Conservation (phyloP, 2,888 invertebrate species). For the Erebia palarica region DNA sequence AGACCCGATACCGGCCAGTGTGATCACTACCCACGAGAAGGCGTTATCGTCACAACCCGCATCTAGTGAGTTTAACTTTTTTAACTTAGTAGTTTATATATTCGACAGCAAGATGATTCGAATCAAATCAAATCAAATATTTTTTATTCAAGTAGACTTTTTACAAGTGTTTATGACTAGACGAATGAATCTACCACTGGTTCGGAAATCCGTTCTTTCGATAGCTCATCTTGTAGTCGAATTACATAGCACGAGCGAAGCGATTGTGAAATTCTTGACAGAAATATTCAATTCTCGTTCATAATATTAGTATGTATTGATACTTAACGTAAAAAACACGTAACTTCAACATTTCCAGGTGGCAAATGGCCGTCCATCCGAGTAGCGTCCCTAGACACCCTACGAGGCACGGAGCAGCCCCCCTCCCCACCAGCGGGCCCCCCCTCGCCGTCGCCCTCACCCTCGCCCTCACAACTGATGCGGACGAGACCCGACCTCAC, state of each 20-base stretch:
- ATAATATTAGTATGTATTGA: background rate
- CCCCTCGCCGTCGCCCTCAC: constrained; percentile 63
- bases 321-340: background rate
- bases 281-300: too few species aligned
- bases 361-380: constrained; percentile 72
- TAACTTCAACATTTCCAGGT: constrained; percentile 43
- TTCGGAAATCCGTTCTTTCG: too few species aligned
- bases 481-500: constrained; percentile 73
- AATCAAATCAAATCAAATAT: too few species aligned
- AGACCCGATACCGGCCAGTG: constrained; percentile 59
- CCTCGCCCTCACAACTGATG: constrained; percentile 67
- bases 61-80: constrained; percentile 46
- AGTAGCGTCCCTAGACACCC: constrained; percentile 69
- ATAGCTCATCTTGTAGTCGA: too few species aligned
- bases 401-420: constrained; percentile 48
- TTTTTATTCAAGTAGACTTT: too few species aligned
- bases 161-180: too few species aligned
- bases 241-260: too few species aligned
- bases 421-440: constrained; percentile 62
- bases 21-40: constrained; percentile 53
- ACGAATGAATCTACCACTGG: too few species aligned
- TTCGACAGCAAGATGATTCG: too few species aligned
- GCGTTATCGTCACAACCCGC: constrained; percentile 38
- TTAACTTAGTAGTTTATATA: background rate
- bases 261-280: too few species aligned